Percentiles rank a stretch among this genome's conserved stretches.
Evolutionary conservation across 1,140 invertebrate species (phyloP).

Genomic region (Melanaphis sacchari): DNA sequence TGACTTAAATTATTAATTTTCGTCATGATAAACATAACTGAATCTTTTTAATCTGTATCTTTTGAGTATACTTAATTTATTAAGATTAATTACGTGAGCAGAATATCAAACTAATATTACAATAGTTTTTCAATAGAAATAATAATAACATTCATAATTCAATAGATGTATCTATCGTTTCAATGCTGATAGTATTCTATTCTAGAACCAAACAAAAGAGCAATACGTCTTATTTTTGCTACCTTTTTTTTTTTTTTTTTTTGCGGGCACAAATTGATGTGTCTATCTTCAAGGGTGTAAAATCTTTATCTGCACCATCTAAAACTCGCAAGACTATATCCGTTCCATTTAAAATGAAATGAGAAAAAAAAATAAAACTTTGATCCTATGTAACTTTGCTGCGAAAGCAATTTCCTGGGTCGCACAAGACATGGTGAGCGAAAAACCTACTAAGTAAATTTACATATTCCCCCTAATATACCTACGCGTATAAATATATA

Average conservation of each 20-base stretch:
- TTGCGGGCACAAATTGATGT: neutral
- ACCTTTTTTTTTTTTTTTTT: neutral
- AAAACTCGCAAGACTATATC: neutral
- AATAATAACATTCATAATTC: neutral
- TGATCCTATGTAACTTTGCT: neutral
- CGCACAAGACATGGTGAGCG: neutral
- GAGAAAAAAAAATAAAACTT: slow-evolving; percentile 21
- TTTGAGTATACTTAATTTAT: neutral
- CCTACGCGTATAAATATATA: neutral
- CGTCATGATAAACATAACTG: neutral
- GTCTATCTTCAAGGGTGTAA: neutral
- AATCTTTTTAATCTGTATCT: too few species aligned
- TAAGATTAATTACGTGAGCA: neutral
- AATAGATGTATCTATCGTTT: neutral
- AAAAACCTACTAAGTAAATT: slow-evolving; percentile 21
- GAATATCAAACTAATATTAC: neutral
- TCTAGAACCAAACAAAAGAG: neutral
- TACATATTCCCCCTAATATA: slow-evolving; percentile 19
- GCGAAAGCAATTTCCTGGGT: slow-evolving; percentile 45
- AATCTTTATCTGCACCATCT: slow-evolving; percentile 17
- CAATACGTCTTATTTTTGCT: neutral
- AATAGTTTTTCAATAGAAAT: neutral
- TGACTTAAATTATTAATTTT: neutral
- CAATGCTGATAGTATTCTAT: neutral
- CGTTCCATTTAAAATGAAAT: neutral